These are phyloP conservation scores for Epirrhoe tristata DNA, from an alignment of 2,888 invertebrate genomes.

Conservation along the genomic window DNA sequence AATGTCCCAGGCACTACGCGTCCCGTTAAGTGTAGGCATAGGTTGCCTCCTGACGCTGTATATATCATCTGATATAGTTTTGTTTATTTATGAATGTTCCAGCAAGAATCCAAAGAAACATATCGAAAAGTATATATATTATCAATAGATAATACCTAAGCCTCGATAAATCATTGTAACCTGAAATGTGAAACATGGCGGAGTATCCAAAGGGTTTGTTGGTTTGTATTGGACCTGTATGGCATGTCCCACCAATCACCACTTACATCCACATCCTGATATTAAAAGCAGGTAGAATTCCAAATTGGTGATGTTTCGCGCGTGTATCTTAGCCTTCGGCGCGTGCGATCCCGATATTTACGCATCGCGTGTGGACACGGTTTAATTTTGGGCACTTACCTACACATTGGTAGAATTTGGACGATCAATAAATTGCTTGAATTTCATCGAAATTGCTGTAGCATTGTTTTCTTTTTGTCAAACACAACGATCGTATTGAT, in stretches of 20 bases:
- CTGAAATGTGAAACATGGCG: background rate
- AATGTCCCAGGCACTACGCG: too few species aligned
- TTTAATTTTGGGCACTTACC: slow-evolving; percentile 32
- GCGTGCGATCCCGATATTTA: slow-evolving; percentile 37
- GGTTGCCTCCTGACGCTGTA: too few species aligned
- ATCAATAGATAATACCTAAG: too few species aligned
- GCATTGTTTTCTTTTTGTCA: background rate
- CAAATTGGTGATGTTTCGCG: slow-evolving; percentile 14
- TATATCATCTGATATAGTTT: too few species aligned
- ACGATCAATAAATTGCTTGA: slow-evolving; percentile 31
- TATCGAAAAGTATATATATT: too few species aligned
- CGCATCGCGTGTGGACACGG: slow-evolving; percentile 39
- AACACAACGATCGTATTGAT: background rate
- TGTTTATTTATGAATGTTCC: too few species aligned
- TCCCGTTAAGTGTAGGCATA: too few species aligned
- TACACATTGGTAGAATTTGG: slow-evolving; percentile 12
- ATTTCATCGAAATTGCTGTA: slow-evolving; percentile 22
- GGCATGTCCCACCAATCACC: background rate
- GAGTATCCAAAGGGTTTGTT: background rate
- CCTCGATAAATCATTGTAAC: too few species aligned
- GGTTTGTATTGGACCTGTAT: background rate
- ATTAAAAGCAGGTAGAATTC: slow-evolving; percentile 21
- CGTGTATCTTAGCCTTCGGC: slow-evolving; percentile 30
- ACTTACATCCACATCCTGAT: background rate
- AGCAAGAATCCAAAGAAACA: too few species aligned